Conservation (phyloP, 2,113 vertebrate genomes). For the Cryptomyrus ogoouensis region DNA sequence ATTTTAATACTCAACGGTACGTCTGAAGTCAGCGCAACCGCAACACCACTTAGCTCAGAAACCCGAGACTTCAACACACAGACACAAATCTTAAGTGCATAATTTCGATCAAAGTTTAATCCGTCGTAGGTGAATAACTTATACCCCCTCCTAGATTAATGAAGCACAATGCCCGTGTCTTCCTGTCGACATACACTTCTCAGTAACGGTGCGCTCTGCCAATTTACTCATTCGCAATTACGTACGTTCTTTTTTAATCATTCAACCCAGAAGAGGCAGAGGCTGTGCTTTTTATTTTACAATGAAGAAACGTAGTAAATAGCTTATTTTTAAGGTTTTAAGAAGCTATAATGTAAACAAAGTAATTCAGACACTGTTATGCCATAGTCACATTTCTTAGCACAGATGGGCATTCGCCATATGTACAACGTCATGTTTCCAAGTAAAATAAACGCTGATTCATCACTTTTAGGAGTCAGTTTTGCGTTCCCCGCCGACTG, state of each 20-base stretch:
- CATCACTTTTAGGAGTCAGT: background rate
- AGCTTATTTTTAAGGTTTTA: conserved; percentile 16
- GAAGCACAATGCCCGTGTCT: background rate
- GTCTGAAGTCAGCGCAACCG: background rate
- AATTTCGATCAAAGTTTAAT: background rate
- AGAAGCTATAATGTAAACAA: background rate
- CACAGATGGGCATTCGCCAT: background rate
- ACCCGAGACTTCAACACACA: conserved; percentile 7
- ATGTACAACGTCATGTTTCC: background rate
- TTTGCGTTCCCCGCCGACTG: background rate
- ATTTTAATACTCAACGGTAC: background rate
- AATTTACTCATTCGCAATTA: conserved; percentile 47
- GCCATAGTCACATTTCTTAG: background rate
- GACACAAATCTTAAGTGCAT: background rate
- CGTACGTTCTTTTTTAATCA: conserved; percentile 51
- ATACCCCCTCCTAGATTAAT: conserved; percentile 3
- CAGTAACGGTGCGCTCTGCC: conserved; percentile 41
- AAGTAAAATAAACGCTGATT: background rate
- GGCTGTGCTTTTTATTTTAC: conserved; percentile 52
- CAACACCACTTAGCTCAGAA: background rate
- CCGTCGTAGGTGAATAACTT: background rate
- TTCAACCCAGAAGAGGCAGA: conserved; percentile 18
- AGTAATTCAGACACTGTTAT: background rate
- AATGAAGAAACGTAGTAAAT: conserved; percentile 32
- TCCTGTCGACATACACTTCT: conserved; percentile 46